Evolutionary conservation across 2,113 vertebrate species (phyloP), one percentile per base, ranked within the genome.

Genomic region (Plecotus auritus): DNA sequence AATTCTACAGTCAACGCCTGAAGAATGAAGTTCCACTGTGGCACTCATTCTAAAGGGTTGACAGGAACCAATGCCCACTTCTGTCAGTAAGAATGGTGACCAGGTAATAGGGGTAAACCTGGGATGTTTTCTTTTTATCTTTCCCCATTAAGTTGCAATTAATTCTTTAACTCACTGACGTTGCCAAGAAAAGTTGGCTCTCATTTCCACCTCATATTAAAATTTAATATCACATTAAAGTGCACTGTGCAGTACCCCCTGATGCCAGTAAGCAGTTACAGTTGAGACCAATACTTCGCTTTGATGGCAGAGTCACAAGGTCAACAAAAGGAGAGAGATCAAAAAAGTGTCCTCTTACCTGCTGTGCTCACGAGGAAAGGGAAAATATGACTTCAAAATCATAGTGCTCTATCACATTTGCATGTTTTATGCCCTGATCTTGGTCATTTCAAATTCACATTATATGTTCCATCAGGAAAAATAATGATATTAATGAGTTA

Each of bases 211-310:
- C 70, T 67, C 49, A 81, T 88, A 92, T 97, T 96, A 97, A 95
- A 94, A 92, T 96, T 96, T 91, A 97, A 93, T 83, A 96, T 95
- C 78, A 70, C 91, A 83, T 95, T 96, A 89, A 97, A 95, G 40
- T 92, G 35, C 3, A 5, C 87, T 72, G 37, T 94, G 83, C 88
- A 93, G 73, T 90, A 66, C 84, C 84, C 82, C 84, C 28, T 32
- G 84, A 82, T 94, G 87, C 87, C 95, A 95, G 94, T 88, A 96
- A 97, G 92, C 69, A 95, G 90, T 87, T 93, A 85, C 11, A 66
- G 72, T 90, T 86, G 88, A 95, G 82, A 86, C 95, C 54, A 64
- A 76, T 81, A 54, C 74, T 97, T 81, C 59, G 26, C 94, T 95
- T 96, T 96, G 94, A 97, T 92, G 92, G 85, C 83, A 49, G 67